A percentile compares a stretch with the other conserved stretches of the same genome.
Evolutionary conservation across 2,797 vertebrate genomes (phyloP).

Genomic region (Propithecus deckenii): DNA sequence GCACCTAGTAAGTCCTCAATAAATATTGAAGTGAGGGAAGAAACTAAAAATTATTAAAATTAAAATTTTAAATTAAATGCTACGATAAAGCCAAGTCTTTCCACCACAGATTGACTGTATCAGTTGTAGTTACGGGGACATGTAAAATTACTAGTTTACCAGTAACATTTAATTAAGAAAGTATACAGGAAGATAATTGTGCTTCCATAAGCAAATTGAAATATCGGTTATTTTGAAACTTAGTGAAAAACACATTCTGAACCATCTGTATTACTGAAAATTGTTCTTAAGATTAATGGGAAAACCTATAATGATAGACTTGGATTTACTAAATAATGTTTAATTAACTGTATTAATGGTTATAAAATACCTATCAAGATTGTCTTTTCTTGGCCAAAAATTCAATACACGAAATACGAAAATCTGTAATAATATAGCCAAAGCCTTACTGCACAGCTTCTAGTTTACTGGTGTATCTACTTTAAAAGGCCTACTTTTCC

Average conservation of each 20-base stretch:
- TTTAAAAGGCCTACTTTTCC: constrained; percentile 16
- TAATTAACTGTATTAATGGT: constrained; percentile 36
- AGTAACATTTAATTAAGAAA: constrained; percentile 54
- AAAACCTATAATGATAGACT: constrained; percentile 15
- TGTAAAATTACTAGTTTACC: constrained; percentile 40
- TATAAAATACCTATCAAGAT: constrained; percentile 29
- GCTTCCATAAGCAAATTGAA: constrained; percentile 38
- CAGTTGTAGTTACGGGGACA: not conserved
- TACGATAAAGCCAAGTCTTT: constrained; percentile 32
- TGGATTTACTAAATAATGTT: constrained; percentile 32
- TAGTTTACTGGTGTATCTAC: not conserved
- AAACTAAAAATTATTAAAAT: constrained; percentile 26
- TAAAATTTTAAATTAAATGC: constrained; percentile 10
- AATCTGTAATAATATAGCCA: not conserved
- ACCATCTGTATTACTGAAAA: constrained; percentile 40
- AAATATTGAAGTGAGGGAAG: not conserved
- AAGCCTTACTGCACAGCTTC: not conserved
- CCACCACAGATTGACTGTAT: not conserved
- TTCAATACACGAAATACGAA: constrained; percentile 33
- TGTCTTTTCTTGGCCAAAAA: constrained; percentile 35
- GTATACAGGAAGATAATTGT: constrained; percentile 21
- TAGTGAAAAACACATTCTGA: constrained; percentile 52
- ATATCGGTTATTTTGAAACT: constrained; percentile 33
- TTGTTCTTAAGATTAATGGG: constrained; percentile 46
- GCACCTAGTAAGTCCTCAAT: constrained; percentile 4